These are phyloP conservation scores for Hyphantria cunea DNA, from an alignment of 1,140 invertebrate species.

Conservation along the genomic window DNA sequence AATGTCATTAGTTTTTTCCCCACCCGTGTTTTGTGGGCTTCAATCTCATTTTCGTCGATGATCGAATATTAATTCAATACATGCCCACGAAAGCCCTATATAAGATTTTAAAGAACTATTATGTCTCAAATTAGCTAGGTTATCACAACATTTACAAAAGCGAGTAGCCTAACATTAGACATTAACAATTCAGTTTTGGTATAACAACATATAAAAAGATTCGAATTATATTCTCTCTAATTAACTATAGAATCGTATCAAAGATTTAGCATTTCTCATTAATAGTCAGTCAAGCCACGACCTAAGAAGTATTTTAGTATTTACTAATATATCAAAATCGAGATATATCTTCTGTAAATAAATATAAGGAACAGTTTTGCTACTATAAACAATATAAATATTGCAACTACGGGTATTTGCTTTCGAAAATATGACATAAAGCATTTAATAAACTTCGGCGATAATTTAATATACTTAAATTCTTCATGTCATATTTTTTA, in stretches of 20 bases:
- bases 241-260: constrained; percentile 46
- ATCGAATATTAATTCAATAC: too few relatives aligned
- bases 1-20: too few relatives aligned
- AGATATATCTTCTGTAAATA: constrained; percentile 31
- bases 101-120: constrained; percentile 14
- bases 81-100: too few relatives aligned
- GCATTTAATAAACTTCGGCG: constrained; percentile 5
- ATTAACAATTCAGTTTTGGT: constrained; percentile 47
- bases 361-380: constrained; percentile 30
- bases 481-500: background rate
- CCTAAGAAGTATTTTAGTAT: constrained; percentile 28
- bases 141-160: constrained; percentile 59
- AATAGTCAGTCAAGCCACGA: constrained; percentile 48
- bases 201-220: constrained; percentile 60
- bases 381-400: constrained; percentile 25
- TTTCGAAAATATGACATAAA: constrained; percentile 8
- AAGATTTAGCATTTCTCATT: constrained; percentile 36
- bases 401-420: constrained; percentile 10
- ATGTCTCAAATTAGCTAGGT: constrained; percentile 33
- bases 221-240: constrained; percentile 59
- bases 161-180: constrained; percentile 43
- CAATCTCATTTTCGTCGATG: too few relatives aligned
- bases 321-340: constrained; percentile 33
- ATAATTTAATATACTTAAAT: background rate
- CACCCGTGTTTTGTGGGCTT: too few relatives aligned